Conservation (phyloP, 2,888 invertebrate species). For the Euclidia mi region DNA sequence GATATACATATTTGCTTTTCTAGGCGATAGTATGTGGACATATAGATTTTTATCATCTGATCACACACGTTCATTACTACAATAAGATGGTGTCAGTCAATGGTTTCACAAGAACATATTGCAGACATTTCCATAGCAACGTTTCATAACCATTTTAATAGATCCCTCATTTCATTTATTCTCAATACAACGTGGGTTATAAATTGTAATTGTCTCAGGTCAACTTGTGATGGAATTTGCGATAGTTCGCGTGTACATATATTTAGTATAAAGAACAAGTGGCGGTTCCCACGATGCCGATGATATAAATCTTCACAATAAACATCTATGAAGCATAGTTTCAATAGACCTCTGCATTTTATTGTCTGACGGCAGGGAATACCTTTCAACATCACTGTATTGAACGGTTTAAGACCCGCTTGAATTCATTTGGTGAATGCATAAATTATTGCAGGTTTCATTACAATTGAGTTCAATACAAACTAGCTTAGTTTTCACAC, state of each 20-base stretch:
- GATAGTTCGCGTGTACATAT: constrained; percentile 52
- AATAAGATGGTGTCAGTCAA: constrained; percentile 1
- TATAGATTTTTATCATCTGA: neutral
- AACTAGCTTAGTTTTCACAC: too few relatives aligned
- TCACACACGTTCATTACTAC: neutral
- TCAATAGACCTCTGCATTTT: constrained; percentile 38
- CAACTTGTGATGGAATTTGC: constrained; percentile 32
- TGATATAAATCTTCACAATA: constrained; percentile 19
- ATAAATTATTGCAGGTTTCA: too few relatives aligned
- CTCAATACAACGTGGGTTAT: constrained; percentile 5
- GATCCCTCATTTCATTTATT: neutral
- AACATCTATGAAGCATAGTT: constrained; percentile 20
- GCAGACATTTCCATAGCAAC: neutral
- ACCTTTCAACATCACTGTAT: neutral
- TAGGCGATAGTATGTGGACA: too few relatives aligned
- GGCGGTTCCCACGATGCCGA: constrained; percentile 53
- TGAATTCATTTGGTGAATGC: neutral
- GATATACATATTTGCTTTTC: too few relatives aligned
- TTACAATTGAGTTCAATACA: too few relatives aligned
- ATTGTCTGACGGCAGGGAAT: constrained; percentile 9
- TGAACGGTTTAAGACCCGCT: neutral
- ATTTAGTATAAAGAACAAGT: constrained; percentile 47
- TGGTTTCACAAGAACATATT: constrained; percentile 3
- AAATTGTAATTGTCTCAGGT: constrained; percentile 30
- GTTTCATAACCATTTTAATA: neutral